Conservation (phyloP, 2,113 vertebrate genomes). For the Etheostoma cragini region DNA sequence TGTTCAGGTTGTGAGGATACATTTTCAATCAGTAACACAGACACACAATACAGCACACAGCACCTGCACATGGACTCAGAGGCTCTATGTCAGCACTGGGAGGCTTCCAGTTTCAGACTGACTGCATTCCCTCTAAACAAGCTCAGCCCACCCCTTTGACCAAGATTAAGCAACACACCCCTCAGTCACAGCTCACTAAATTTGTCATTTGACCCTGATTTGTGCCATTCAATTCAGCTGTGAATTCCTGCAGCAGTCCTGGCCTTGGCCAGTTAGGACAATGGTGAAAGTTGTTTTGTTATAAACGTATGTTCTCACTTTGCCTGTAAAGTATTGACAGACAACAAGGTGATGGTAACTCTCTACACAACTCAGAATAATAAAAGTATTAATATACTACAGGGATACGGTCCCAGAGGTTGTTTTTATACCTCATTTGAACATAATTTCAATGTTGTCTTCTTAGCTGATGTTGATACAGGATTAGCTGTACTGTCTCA, state of each 20-base stretch:
- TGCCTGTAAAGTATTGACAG: neutral
- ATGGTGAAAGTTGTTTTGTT: neutral
- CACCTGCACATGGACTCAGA: neutral
- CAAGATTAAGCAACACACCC: conserved; percentile 19
- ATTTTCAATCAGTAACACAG: neutral
- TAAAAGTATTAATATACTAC: neutral
- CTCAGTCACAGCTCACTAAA: conserved; percentile 24
- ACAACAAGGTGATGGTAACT: neutral
- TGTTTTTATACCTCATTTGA: neutral
- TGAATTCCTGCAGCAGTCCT: neutral
- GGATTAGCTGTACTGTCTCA: neutral
- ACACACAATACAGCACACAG: neutral
- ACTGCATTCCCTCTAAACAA: conserved; percentile 11
- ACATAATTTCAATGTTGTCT: neutral
- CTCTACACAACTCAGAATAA: neutral
- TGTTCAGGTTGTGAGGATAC: neutral
- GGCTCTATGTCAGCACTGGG: neutral
- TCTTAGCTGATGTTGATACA: neutral
- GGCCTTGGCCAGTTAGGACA: neutral
- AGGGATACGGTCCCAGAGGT: neutral
- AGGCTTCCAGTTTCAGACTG: conserved; percentile 3
- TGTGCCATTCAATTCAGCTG: neutral
- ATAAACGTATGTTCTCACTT: neutral
- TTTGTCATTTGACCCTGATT: conserved; percentile 8
- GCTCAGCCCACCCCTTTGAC: neutral